Conservation (phyloP, 1,140 invertebrate species). For the Drosophila saltans region DNA sequence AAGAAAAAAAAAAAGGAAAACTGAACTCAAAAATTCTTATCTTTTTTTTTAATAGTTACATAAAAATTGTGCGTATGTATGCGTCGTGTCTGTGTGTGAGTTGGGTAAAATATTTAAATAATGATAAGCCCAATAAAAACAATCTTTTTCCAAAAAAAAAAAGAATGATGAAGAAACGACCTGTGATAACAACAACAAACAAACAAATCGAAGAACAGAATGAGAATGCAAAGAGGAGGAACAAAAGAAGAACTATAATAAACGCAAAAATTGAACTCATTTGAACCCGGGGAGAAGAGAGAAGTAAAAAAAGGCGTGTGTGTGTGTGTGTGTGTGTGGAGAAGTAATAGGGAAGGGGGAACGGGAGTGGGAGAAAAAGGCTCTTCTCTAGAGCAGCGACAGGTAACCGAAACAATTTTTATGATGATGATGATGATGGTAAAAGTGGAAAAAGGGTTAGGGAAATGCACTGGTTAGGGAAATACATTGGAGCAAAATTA, state of each 20-base stretch:
- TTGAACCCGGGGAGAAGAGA: constrained; percentile 52
- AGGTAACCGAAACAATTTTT: constrained; percentile 46
- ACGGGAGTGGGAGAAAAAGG: background rate
- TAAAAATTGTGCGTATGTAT: constrained; percentile 16
- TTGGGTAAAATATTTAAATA: constrained; percentile 78
- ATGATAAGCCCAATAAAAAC: constrained; percentile 66
- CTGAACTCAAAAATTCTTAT: constrained; percentile 31
- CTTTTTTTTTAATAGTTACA: constrained; percentile 2
- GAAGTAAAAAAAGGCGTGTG: no score
- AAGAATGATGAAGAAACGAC: background rate
- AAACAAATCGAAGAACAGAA: constrained; percentile 22
- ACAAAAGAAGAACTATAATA: constrained; percentile 49
- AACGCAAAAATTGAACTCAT: constrained; percentile 65
- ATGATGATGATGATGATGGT: background rate
- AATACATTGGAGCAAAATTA: background rate
- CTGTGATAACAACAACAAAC: constrained; percentile 15
- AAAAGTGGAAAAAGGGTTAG: constrained; percentile 2
- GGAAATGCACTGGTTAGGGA: background rate
- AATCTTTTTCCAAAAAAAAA: constrained; percentile 15
- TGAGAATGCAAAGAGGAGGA: constrained; percentile 26
- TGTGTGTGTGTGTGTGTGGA: no score
- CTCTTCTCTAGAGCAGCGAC: constrained; percentile 25
- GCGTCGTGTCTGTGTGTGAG: background rate
- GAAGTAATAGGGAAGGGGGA: no score
- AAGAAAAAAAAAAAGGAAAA: background rate